These are phyloP conservation scores for Mastomys coucha DNA, from an alignment of 2,113 vertebrate genomes.

Conservation along the genomic window DNA sequence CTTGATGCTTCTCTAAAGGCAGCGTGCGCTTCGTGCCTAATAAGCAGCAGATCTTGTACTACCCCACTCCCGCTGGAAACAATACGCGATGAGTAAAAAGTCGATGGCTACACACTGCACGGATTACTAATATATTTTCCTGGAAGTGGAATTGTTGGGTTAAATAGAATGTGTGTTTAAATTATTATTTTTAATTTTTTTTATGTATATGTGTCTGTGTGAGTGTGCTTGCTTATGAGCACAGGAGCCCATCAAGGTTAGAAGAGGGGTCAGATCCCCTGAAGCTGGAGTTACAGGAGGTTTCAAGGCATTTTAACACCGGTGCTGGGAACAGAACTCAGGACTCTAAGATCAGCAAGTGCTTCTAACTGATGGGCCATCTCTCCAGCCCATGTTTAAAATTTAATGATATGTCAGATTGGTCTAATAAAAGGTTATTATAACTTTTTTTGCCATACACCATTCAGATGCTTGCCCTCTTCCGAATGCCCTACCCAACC, in stretches of 20 bases:
- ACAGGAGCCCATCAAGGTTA: not conserved
- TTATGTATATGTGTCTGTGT: not conserved
- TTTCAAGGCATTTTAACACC: not conserved
- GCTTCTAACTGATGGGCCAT: not conserved
- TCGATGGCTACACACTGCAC: not conserved
- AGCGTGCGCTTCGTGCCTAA: fast-evolving
- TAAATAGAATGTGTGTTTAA: not conserved
- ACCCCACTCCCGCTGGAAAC: not conserved
- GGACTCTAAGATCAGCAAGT: no score
- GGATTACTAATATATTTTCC: no score
- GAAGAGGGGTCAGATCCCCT: not conserved
- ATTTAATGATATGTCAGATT: not conserved
- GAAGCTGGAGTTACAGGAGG: not conserved
- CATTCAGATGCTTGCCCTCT: not conserved
- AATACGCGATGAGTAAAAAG: not conserved
- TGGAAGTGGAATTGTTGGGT: no score
- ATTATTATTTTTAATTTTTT: not conserved
- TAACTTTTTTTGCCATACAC: not conserved
- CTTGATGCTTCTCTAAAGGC: no score
- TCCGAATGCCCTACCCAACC: not conserved
- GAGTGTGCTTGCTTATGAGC: not conserved
- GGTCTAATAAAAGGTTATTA: not conserved
- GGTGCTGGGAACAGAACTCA: not conserved
- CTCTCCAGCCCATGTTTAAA: not conserved
- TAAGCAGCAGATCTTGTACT: not conserved